phyloP scores from a whole-genome alignment of 2,797 vertebrate species.

The Sebastiscus tertius region DNA sequence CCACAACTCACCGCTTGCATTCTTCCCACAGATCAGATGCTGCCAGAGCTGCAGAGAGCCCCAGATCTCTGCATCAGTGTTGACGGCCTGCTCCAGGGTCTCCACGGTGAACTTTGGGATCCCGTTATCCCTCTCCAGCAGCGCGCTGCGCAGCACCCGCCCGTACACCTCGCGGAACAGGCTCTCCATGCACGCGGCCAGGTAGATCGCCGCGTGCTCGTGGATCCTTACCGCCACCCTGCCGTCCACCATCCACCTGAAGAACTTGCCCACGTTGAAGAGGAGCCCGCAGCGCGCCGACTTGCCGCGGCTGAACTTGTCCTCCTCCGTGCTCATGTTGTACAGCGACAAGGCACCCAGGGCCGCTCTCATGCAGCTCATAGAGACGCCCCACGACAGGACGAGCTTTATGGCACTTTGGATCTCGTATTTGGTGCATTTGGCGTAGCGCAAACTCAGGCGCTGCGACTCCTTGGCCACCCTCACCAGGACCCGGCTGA shows the following conservation, averaged over 20 bases:
- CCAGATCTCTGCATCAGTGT: constrained; percentile 93
- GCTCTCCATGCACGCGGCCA: constrained; percentile 93
- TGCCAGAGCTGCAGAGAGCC: constrained; percentile 93
- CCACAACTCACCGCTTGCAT: constrained; percentile 90
- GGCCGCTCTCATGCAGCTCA: constrained; percentile 88
- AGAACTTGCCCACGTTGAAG: constrained; percentile 95
- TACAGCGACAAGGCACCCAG: constrained; percentile 92
- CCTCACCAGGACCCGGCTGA: constrained; percentile 91
- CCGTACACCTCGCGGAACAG: constrained; percentile 92
- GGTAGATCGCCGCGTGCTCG: constrained; percentile 96
- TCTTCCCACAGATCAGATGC: constrained; percentile 96
- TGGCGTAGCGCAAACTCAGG: constrained; percentile 94
- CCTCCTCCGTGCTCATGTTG: constrained; percentile 95
- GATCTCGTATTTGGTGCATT: constrained; percentile 96
- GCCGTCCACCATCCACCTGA: constrained; percentile 98
- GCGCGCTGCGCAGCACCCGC: constrained; percentile 78
- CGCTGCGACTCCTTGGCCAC: constrained; percentile 94
- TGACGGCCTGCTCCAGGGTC: constrained; percentile 91
- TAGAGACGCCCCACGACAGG: constrained; percentile 91
- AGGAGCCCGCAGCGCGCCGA: constrained; percentile 92
- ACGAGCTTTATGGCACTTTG: constrained; percentile 94
- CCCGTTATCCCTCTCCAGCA: constrained; percentile 84
- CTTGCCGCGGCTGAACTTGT: constrained; percentile 94
- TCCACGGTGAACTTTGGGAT: constrained; percentile 87
- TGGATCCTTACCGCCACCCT: constrained; percentile 92